Base-by-base conservation (phyloP, 1,140 invertebrate genomes). In the Berghia stephanieae region DNA sequence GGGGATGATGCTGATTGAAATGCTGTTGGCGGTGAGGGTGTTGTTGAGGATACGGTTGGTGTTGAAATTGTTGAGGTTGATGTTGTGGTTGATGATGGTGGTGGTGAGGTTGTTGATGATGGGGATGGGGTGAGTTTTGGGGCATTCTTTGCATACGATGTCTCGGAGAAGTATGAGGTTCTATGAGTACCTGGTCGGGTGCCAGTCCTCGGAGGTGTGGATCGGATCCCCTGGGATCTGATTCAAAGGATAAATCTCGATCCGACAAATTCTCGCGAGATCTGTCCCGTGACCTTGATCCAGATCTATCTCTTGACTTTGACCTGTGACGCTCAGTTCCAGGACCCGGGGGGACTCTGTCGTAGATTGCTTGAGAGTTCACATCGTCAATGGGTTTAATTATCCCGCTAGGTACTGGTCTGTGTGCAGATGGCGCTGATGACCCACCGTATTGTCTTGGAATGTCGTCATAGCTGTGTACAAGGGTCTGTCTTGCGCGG, bases 371-470 rank as follows among this genome's bases (percentile, higher is more conserved):
- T 2, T 49, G 27, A 16, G 46, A 34, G n/a, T 68, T 73, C 13
- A 82, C 83, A 73, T 86, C 82, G 68, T 88, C 87, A 21, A 88
- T 79, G 8, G 87, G 87, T 79, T 84, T 84, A 27, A 88, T 88
- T 10, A 88, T 88, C 8, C 87, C 87, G 5, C 83, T 84, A 13
- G 92, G 91, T 36, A 93, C 87, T 46, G 83, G 84, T 42, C 86
- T 75, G 42, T 75, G 74, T 5, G 18, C n/a, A 8, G 57, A 43
- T 18, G 42, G 52, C 40, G 60, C 70, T 13, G 78, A 55, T 36
- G 78, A 42, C 4, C 68, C 40, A 34, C 27, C 77, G 43, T 83
- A 83, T 36, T 85, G 81, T 38, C 80, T 77, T 0, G 83, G 83
- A 72, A 88, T 85, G 74, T 87, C 87, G 44, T 88, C 87, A 78